phyloP scores from a whole-genome alignment of 2,888 invertebrate species.

The Ichneumoninae sp. region DNA sequence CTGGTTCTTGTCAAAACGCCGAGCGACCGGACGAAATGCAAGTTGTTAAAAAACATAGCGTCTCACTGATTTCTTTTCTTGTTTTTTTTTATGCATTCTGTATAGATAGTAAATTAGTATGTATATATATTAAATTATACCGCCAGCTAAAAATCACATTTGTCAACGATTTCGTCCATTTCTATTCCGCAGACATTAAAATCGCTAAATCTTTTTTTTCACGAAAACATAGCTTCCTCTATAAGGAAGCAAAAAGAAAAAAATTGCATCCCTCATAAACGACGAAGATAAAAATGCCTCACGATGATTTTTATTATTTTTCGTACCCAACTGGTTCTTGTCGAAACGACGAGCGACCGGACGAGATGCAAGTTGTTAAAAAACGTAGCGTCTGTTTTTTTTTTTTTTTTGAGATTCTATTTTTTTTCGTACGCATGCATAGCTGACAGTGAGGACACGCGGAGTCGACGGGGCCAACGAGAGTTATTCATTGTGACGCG shows the following conservation, averaged over 20 bases:
- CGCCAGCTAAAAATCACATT: too few species aligned
- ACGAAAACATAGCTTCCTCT: too few species aligned
- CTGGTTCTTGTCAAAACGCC: not conserved
- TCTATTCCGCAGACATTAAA: too few species aligned
- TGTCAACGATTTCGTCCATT: too few species aligned
- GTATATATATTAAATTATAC: too few species aligned
- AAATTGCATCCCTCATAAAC: too few species aligned
- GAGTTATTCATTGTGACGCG: slow-evolving; percentile 39
- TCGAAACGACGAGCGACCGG: not conserved
- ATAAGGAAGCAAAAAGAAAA: too few species aligned
- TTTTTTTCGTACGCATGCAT: not conserved
- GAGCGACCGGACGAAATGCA: not conserved
- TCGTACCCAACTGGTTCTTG: not conserved
- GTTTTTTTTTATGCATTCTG: not conserved
- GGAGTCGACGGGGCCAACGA: slow-evolving; percentile 6
- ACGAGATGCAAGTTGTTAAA: not conserved
- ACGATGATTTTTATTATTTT: not conserved
- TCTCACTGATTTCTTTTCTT: not conserved
- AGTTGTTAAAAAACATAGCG: not conserved
- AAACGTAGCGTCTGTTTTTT: not conserved
- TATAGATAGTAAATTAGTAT: too few species aligned
- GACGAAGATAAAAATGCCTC: not conserved
- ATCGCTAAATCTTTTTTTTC: too few species aligned
- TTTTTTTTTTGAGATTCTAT: not conserved
- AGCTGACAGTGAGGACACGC: slow-evolving; percentile 17